Evolutionary conservation across 2,888 invertebrate genomes (phyloP), one percentile per base, ranked within the genome.

Genomic region (Brenthis daphne): DNA sequence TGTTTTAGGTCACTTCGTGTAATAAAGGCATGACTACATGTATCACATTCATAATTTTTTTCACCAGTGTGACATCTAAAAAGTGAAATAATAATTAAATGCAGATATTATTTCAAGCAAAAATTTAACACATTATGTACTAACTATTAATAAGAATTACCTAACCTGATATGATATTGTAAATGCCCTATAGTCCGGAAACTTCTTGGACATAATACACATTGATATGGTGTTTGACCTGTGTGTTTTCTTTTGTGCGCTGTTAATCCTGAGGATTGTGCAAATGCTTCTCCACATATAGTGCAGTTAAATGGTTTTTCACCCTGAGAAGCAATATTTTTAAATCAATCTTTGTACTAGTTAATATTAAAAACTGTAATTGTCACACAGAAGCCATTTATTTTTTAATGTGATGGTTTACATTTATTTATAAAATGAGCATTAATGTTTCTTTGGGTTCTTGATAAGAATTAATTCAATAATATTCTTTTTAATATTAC

Each of bases 21-120:
- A 55, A 93, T 92, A 69, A 93, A 93, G 0, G 89, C 87, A 8
- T 85, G 83, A 6, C 82, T 78, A 65, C 93, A 93, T 0, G 81
- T 83, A 43, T 84, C 83, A 47, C 93, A 93, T 69, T 88, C 89
- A 64, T 85, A 92, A 53, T 90, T 92, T 72, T 89, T 92, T 73
- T 93, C 93, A 0, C 93, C 93, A 0, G 93, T 93, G 71, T 93
- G 93, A 54, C 86, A 80, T 68, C 93, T 93, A 83, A 24, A 85
- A 87, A 55, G 47, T 33, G 29, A 29, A 4, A 29, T 29, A 29
- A 29, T 29, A 43, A 43, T 65, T 24, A 70, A 43, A 4, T 12
- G 53, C 20, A 29, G 11, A 37, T 56, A 13, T 20, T 43, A 29
- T 48, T n/a, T 12, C 14, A 11, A 43, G 2, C 11, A 8, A 3